Conservation (phyloP, 2,888 invertebrate species). For the Ectobius pallidus region DNA sequence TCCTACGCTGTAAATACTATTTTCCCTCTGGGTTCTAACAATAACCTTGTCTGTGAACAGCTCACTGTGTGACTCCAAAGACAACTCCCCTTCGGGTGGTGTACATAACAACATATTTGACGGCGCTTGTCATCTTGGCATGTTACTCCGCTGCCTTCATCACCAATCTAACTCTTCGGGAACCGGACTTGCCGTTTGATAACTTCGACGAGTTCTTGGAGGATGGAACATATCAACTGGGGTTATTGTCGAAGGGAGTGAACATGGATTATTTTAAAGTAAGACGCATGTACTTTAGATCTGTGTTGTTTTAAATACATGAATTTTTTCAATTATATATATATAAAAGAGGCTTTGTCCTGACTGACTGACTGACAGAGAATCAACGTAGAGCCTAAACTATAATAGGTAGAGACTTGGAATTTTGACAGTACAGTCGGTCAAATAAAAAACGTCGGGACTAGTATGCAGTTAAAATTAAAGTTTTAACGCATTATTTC, state of each 20-base stretch:
- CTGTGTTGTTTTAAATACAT: too few species aligned
- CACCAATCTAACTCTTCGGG: neutral
- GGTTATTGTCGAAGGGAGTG: neutral
- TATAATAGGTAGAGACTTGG: too few species aligned
- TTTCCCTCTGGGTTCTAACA: too few species aligned
- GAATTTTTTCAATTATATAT: neutral
- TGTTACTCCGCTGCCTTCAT: constrained; percentile 9
- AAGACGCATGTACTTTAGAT: neutral
- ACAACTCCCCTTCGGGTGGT: neutral
- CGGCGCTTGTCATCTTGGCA: neutral
- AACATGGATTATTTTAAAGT: constrained; percentile 7
- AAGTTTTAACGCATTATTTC: too few species aligned
- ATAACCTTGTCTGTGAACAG: too few species aligned
- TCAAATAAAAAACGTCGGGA: too few species aligned
- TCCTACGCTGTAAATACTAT: too few species aligned
- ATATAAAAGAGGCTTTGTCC: too few species aligned
- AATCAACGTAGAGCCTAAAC: too few species aligned
- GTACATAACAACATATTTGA: neutral
- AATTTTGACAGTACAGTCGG: too few species aligned
- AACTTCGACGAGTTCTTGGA: neutral
- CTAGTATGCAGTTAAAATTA: too few species aligned
- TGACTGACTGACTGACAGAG: neutral
- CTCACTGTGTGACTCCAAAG: neutral
- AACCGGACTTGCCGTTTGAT: neutral
- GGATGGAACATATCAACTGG: neutral